phyloP scores from a whole-genome alignment of 1,140 invertebrate species.

The Pseudomyrmex dendroicus region DNA sequence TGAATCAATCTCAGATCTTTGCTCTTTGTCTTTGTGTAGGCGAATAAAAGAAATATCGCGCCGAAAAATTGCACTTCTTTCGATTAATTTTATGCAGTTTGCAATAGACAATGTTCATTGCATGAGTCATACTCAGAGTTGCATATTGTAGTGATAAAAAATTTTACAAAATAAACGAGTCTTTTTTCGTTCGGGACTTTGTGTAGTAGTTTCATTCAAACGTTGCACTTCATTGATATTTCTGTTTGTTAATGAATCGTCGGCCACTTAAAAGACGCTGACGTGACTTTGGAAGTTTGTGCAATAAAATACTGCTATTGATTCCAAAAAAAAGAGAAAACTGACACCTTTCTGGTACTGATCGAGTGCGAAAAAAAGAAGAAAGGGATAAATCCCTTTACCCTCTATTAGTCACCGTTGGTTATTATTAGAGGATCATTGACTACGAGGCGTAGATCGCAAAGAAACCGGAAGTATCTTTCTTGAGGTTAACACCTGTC shows the following conservation, averaged over 20 bases:
- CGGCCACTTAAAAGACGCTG: background rate
- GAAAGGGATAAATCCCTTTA: slow-evolving; percentile 58
- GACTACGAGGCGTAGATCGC: background rate
- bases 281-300: background rate
- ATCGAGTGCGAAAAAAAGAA: background rate
- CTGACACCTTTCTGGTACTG: background rate
- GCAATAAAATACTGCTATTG: background rate
- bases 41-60: slow-evolving; percentile 27
- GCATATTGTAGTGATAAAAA: too few species aligned
- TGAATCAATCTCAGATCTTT: slow-evolving; percentile 39
- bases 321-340: slow-evolving; percentile 10
- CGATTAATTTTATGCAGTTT: background rate
- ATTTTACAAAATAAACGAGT: too few species aligned
- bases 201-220: too few species aligned
- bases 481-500: slow-evolving; percentile 65
- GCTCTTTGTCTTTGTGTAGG: background rate
- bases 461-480: slow-evolving; percentile 54
- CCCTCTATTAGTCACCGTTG: slow-evolving; percentile 58
- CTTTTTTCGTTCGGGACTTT: too few species aligned
- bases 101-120: background rate
- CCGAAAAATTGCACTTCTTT: background rate
- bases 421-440: slow-evolving; percentile 63
- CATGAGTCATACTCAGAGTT: too few species aligned
- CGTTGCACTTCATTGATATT: too few species aligned
- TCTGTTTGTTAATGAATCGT: too few species aligned